Conservation (phyloP, 2,888 invertebrate species). For the Schrankia costaestrigalis region DNA sequence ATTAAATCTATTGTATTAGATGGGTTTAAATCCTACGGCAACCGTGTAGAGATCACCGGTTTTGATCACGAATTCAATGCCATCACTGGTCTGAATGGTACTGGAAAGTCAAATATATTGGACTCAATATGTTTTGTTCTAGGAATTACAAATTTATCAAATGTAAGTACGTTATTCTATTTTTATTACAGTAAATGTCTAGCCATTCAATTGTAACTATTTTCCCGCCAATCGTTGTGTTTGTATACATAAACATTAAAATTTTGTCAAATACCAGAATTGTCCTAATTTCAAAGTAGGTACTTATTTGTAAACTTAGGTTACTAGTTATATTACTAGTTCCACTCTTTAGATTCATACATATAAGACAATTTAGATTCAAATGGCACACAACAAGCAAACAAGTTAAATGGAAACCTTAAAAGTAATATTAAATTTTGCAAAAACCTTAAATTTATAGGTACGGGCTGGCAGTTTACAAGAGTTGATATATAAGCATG, state of each 20-base stretch:
- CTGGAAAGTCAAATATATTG: slow-evolving; percentile 98
- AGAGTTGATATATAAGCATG: slow-evolving; percentile 98
- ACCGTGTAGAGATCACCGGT: slow-evolving; percentile 92
- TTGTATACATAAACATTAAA: too few relatives aligned
- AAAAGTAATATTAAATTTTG: too few relatives aligned
- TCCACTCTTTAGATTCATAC: too few relatives aligned
- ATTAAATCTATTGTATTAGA: slow-evolving; percentile 96
- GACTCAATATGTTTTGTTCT: slow-evolving; percentile 99
- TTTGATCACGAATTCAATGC: slow-evolving; percentile 98
- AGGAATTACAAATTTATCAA: slow-evolving; percentile 94
- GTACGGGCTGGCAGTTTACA: slow-evolving; percentile 94
- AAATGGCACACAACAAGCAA: too few relatives aligned
- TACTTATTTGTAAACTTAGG: too few relatives aligned
- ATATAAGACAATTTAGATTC: too few relatives aligned
- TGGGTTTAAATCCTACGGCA: slow-evolving; percentile 99
- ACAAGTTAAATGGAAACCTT: background rate
- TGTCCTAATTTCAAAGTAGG: too few relatives aligned
- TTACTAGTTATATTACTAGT: too few relatives aligned
- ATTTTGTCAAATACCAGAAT: too few relatives aligned
- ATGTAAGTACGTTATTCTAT: slow-evolving; percentile 82
- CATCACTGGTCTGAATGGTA: slow-evolving; percentile 98
- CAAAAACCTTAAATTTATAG: slow-evolving; percentile 66
- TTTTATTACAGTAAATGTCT: too few relatives aligned
- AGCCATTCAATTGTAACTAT: slow-evolving; percentile 11
- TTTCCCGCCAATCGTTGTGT: slow-evolving; percentile 37